Evolutionary conservation across 2,888 invertebrate species (phyloP).

Genomic region (Hypercompe scribonia): DNA sequence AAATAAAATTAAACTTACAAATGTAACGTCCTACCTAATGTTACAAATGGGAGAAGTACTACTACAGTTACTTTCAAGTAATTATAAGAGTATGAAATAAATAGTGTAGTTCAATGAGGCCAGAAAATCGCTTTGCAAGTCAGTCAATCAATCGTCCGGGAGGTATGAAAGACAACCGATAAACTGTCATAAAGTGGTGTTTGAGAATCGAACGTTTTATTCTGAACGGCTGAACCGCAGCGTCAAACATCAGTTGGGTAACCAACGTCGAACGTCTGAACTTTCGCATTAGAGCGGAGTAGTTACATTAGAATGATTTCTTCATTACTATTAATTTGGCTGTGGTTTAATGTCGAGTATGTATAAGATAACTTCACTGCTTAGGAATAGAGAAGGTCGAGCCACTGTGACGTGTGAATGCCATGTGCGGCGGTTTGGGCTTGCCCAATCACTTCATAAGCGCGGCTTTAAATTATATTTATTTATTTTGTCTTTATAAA

Average conservation of each 20-base stretch:
- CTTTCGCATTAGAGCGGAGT: not conserved
- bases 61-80: too few relatives aligned
- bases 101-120: too few relatives aligned
- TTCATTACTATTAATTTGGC: not conserved
- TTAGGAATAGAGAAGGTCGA: not conserved
- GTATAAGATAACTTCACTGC: not conserved
- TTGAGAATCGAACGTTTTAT: not conserved
- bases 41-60: too few relatives aligned
- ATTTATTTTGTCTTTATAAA: too few relatives aligned
- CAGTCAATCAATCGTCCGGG: not conserved
- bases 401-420: not conserved
- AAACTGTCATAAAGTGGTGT: not conserved
- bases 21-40: too few relatives aligned
- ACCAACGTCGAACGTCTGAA: not conserved
- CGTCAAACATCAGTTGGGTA: not conserved
- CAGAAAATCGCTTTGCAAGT: not conserved
- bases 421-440: not conserved
- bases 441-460: not conserved
- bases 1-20: too few relatives aligned
- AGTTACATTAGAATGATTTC: not conserved
- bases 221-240: not conserved
- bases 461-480: not conserved
- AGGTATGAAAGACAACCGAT: not conserved
- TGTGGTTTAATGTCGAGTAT: not conserved
- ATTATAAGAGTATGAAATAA: too few relatives aligned